phyloP scores from a whole-genome alignment of 2,888 invertebrate species.

The Amphipoea oculea region DNA sequence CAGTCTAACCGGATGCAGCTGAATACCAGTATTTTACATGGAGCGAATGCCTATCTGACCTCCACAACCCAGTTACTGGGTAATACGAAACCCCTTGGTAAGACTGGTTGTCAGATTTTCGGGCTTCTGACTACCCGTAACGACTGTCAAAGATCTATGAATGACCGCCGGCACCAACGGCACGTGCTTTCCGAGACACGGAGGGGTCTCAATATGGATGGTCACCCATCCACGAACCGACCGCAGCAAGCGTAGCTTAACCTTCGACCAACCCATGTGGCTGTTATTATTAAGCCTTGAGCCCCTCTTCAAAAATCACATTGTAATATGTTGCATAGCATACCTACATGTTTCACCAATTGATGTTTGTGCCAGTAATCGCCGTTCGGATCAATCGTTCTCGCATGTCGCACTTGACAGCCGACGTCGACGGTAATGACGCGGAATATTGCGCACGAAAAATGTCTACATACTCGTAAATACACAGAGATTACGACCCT shows the following conservation, averaged over 20 bases:
- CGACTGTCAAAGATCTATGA: background rate
- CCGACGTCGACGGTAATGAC: slow-evolving; percentile 42
- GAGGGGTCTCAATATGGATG: background rate
- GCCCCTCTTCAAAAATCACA: background rate
- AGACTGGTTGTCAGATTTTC: background rate
- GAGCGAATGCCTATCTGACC: background rate
- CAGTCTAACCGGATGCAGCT: background rate
- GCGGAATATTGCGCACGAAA: slow-evolving; percentile 45
- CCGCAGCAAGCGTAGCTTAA: background rate
- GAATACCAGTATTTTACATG: background rate
- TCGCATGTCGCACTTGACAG: slow-evolving; percentile 49
- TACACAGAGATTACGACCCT: slow-evolving; percentile 7
- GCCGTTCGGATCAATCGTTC: slow-evolving; percentile 48
- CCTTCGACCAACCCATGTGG: background rate
- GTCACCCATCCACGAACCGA: background rate
- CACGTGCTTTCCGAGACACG: background rate
- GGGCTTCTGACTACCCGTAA: too few species aligned
- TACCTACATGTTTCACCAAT: slow-evolving; percentile 30
- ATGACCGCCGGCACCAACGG: background rate
- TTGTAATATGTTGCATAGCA: background rate
- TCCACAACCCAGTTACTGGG: background rate
- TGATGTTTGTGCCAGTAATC: slow-evolving; percentile 46
- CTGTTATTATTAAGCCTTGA: background rate
- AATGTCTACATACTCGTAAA: slow-evolving; percentile 5
- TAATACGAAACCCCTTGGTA: background rate